These are phyloP conservation scores for Semotilus atromaculatus DNA, from an alignment of 2,797 vertebrate species.

Conservation along the genomic window DNA sequence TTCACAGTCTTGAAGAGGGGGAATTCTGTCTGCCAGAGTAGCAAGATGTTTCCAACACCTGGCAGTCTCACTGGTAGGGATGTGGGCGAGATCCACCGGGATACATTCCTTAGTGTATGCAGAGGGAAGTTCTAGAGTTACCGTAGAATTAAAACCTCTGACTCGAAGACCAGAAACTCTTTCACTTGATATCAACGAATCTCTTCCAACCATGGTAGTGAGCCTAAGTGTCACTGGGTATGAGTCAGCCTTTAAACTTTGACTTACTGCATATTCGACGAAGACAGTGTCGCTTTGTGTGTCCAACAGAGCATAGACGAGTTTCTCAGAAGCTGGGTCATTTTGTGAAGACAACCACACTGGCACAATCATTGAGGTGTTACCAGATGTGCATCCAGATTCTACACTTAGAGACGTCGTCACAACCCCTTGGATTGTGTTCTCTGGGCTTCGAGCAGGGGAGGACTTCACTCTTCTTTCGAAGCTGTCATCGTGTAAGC, in stretches of 20 bases:
- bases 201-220: too few species aligned
- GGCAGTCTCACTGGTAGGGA: not conserved
- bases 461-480: not conserved
- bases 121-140: not conserved
- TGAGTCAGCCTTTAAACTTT: not conserved
- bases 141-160: not conserved
- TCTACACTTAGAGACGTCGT: not conserved
- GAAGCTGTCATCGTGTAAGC: not conserved
- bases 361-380: not conserved
- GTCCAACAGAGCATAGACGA: not conserved
- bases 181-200: not conserved
- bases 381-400: not conserved
- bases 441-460: not conserved
- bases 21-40: not conserved
- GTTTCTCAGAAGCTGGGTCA: not conserved
- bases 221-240: not conserved
- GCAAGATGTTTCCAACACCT: not conserved
- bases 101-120: conserved; percentile 4
- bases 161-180: not conserved
- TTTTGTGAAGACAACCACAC: conserved; percentile 1
- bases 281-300: not conserved
- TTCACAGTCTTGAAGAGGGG: not conserved
- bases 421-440: not conserved
- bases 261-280: not conserved
- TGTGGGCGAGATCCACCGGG: not conserved